Base-by-base conservation (phyloP, 2,113 vertebrate genomes). In the Heloderma charlesbogerti region DNA sequence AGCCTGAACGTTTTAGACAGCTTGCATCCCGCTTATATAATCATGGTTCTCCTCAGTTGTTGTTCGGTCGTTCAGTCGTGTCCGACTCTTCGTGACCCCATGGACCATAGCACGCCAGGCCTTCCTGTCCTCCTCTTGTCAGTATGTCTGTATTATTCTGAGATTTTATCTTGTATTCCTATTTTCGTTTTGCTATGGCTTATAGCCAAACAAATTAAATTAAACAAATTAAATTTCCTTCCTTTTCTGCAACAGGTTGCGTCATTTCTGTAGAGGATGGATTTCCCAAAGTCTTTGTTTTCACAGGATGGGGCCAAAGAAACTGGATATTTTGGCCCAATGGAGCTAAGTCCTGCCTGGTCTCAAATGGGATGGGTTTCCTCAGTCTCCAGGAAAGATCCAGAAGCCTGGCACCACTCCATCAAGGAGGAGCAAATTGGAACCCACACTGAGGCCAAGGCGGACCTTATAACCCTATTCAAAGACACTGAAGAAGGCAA, bases 401-500 rank as follows among this genome's bases (percentile, higher is more conserved):
- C 54, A 37, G 88, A 84, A 37, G 3, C 54, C 69, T 45, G 34
- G 51, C 12, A 6, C 57, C 12, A 6, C 57, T 27, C 31, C 43
- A 22, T 60, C 4, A 77, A 84, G 43, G 54, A 77, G 45, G 81
- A 84, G 9, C 37, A 25, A 6, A 22, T n/a, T 8, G 37, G 54
- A 51, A 63, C 54, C 3, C 5, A 7, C 40, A 2, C 37, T 3
- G 88, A 66, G 29, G 27, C 48, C 69, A 27, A 37, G 10, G 31
- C 34, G 45, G 57, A 79, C 40, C 0, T 45, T 18, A 5, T 27
- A 3, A 25, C 51, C 8, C 31, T 48, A 12, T 34, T 60, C 29
- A 45, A 84, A 89, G 88, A 75, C 71, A 29, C 3, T 8, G 88
- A 89, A 63, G 81, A 90, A 37, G 18, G 22, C 31, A 75, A 84